These are phyloP conservation scores for Cladorhizidae sp. DNA, from an alignment of 37 sponge, comb jelly and placozoan species.

Conservation along the genomic window DNA sequence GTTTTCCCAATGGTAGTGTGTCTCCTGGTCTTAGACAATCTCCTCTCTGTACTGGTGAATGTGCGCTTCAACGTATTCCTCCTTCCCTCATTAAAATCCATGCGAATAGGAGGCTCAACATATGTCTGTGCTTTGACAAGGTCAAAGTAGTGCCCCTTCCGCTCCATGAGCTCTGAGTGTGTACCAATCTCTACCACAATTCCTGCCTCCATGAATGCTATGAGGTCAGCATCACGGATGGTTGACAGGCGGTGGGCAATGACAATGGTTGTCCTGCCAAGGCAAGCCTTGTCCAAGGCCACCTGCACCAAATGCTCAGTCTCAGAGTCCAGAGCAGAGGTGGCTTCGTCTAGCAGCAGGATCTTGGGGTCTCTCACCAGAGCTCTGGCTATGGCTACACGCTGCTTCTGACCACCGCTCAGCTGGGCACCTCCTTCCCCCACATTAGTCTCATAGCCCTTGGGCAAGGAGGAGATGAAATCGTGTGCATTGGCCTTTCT, in stretches of 20 bases:
- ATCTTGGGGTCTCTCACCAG: slow-evolving; percentile 86
- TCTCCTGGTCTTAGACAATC: too few relatives aligned
- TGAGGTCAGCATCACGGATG: slow-evolving; percentile 80
- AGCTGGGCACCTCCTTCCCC: slow-evolving; percentile 87
- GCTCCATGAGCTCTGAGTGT: slow-evolving; percentile 74
- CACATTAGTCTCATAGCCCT: slow-evolving; percentile 80
- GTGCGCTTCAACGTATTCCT: too few relatives aligned
- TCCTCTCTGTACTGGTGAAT: too few relatives aligned
- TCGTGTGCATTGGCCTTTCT: slow-evolving; percentile 85
- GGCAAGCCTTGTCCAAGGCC: slow-evolving; percentile 84
- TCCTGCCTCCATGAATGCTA: slow-evolving; percentile 59
- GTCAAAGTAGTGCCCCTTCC: slow-evolving; percentile 83
- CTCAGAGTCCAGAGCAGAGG: slow-evolving; percentile 92
- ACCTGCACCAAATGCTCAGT: slow-evolving; percentile 87
- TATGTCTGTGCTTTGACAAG: slow-evolving; percentile 82
- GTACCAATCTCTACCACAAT: slow-evolving; percentile 76
- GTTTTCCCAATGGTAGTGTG: too few relatives aligned
- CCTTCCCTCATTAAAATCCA: too few relatives aligned
- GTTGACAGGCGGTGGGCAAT: slow-evolving; percentile 94
- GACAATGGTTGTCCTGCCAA: slow-evolving; percentile 88
- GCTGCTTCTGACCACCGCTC: slow-evolving; percentile 93
- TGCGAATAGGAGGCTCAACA: too few relatives aligned
- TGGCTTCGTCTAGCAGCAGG: slow-evolving; percentile 92
- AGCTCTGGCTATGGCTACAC: slow-evolving; percentile 92
- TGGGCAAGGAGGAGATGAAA: slow-evolving; percentile 76